Conservation (phyloP, 1,140 invertebrate species). For the Ceratosolen solmsi region DNA sequence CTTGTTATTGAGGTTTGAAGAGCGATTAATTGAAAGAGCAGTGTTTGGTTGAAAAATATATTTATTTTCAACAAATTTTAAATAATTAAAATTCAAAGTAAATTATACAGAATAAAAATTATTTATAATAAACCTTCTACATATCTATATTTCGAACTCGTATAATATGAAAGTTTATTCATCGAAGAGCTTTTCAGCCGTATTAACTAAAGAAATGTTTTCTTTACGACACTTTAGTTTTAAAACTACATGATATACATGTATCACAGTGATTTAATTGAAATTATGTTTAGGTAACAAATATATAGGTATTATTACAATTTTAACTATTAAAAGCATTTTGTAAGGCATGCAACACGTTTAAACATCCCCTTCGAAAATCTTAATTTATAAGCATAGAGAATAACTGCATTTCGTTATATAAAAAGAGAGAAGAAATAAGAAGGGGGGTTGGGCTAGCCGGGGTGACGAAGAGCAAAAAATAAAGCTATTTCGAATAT, state of each 20-base stretch:
- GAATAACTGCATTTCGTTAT: too few relatives aligned
- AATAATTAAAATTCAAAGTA: constrained; percentile 21
- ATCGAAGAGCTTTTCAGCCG: not conserved
- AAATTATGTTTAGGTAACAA: constrained; percentile 14
- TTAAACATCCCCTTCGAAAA: not conserved
- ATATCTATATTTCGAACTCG: constrained; percentile 3
- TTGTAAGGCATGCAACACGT: not conserved
- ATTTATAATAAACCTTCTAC: constrained; percentile 1
- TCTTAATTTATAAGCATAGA: not conserved
- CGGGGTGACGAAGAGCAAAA: too few relatives aligned
- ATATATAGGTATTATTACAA: not conserved
- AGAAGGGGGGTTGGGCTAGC: too few relatives aligned
- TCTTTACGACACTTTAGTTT: not conserved
- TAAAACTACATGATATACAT: constrained; percentile 5
- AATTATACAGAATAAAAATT: constrained; percentile 43
- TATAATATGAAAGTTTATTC: not conserved
- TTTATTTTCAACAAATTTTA: constrained; percentile 36
- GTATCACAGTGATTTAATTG: constrained; percentile 20
- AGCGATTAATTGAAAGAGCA: too few relatives aligned
- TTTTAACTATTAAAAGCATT: constrained; percentile 4
- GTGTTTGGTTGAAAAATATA: not conserved
- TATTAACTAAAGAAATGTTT: constrained; percentile 15
- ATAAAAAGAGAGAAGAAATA: too few relatives aligned
- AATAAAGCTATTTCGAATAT: not conserved
- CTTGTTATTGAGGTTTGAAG: too few relatives aligned